Conservation (phyloP, 2,797 vertebrate species). For the Rhincodon typus region DNA sequence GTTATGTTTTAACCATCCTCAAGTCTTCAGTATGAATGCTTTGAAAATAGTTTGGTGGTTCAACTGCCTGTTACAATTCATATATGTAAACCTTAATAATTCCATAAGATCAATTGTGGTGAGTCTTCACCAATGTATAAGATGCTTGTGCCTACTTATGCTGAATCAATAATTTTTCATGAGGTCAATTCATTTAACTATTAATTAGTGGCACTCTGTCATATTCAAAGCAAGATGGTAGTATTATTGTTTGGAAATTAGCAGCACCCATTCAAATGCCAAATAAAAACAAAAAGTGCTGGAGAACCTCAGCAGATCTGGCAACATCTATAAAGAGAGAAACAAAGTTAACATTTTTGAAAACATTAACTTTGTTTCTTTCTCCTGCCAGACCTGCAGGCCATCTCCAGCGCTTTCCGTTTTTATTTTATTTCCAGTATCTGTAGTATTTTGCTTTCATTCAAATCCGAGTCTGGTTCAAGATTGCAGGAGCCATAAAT, state of each 20-base stretch:
- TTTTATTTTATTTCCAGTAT: too few relatives aligned
- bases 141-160: background rate
- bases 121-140: background rate
- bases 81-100: background rate
- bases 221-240: background rate
- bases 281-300: background rate
- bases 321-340: too few relatives aligned
- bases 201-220: background rate
- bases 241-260: background rate
- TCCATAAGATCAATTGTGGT: background rate
- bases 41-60: background rate
- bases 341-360: too few relatives aligned
- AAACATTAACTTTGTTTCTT: too few relatives aligned
- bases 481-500: background rate
- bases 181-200: background rate
- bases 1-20: background rate
- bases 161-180: background rate
- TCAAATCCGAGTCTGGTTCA: background rate
- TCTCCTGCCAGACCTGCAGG: too few relatives aligned
- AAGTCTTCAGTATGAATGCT: background rate
- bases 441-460: background rate
- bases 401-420: too few relatives aligned
- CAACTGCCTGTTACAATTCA: background rate
- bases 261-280: background rate
- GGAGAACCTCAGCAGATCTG: too few relatives aligned